Evolutionary conservation across 2,888 invertebrate genomes (phyloP).

Genomic region (Drosophila formosana): DNA sequence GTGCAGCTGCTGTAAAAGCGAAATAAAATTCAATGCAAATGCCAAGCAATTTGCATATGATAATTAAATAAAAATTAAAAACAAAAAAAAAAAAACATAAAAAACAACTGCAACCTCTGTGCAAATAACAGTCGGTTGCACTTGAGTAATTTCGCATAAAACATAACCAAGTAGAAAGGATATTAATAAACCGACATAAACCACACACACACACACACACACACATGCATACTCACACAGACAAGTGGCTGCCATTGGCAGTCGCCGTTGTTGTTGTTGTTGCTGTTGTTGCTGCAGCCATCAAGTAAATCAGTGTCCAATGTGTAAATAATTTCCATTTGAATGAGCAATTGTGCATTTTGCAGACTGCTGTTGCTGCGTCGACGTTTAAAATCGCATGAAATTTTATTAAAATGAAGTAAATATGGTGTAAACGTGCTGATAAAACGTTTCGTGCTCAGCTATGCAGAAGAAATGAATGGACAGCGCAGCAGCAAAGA

Average conservation of each 20-base stretch:
- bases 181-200: constrained; percentile 81
- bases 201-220: constrained; percentile 46
- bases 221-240: neutral
- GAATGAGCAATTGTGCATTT: constrained; percentile 84
- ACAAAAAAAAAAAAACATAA: constrained; percentile 33
- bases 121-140: constrained; percentile 77
- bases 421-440: constrained; percentile 85
- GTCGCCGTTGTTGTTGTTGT: constrained; percentile 20
- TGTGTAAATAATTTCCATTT: constrained; percentile 85
- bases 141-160: constrained; percentile 81
- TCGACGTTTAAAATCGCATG: constrained; percentile 81
- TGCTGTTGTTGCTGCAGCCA: constrained; percentile 52
- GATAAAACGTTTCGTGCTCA: constrained; percentile 82
- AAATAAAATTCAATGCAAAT: constrained; percentile 54
- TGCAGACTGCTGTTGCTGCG: constrained; percentile 49
- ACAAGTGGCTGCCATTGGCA: constrained; percentile 67
- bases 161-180: constrained; percentile 80
- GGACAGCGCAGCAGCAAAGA: constrained; percentile 27
- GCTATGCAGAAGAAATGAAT: constrained; percentile 74
- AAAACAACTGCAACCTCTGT: constrained; percentile 43
- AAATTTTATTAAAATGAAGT: constrained; percentile 84
- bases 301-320: constrained; percentile 81
- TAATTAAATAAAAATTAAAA: constrained; percentile 53
- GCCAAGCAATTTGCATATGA: constrained; percentile 62
- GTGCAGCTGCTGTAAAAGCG: constrained; percentile 38